A percentile compares a stretch with the other conserved stretches of the same genome.
Conservation (phyloP, 1,140 invertebrate genomes). For the Heliconius nattereri region DNA sequence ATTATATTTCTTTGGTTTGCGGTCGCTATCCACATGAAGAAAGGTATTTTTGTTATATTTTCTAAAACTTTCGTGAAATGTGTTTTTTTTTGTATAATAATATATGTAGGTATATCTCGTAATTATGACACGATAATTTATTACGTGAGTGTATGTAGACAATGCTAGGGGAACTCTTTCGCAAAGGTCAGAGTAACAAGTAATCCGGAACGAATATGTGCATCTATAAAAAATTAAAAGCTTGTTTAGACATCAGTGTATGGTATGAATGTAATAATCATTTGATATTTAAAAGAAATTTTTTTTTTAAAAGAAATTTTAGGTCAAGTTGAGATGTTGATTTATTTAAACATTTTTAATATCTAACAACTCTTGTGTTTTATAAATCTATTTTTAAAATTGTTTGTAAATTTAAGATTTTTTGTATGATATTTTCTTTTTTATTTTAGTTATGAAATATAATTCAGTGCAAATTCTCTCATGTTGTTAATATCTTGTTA, state of each 20-base stretch:
- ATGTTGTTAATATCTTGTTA: too few relatives aligned
- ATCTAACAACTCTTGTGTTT: too few relatives aligned
- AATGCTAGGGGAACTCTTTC: slow-evolving; percentile 15
- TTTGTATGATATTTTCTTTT: too few relatives aligned
- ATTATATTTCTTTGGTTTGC: slow-evolving; percentile 58
- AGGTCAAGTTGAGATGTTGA: too few relatives aligned
- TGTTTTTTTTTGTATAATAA: background rate
- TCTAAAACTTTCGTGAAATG: background rate
- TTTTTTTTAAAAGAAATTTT: background rate
- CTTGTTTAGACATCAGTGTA: background rate
- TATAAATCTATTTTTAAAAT: too few relatives aligned
- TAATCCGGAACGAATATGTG: slow-evolving; percentile 25
- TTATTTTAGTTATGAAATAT: too few relatives aligned
- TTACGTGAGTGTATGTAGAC: slow-evolving; percentile 7
- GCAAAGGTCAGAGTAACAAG: slow-evolving; percentile 25
- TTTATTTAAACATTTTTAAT: too few relatives aligned
- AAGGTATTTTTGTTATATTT: slow-evolving; percentile 49
- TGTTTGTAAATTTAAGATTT: too few relatives aligned
- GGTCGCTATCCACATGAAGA: slow-evolving; percentile 48
- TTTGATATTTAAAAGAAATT: background rate
- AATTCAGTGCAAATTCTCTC: too few relatives aligned
- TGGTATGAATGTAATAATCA: background rate
- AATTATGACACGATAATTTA: background rate
- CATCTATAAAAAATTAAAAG: slow-evolving; percentile 1
- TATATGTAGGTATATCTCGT: background rate